A percentile compares a stretch with the other conserved stretches of the same genome.
phyloP scores from a whole-genome alignment of 2,113 vertebrate genomes.

The Sander lucioperca region DNA sequence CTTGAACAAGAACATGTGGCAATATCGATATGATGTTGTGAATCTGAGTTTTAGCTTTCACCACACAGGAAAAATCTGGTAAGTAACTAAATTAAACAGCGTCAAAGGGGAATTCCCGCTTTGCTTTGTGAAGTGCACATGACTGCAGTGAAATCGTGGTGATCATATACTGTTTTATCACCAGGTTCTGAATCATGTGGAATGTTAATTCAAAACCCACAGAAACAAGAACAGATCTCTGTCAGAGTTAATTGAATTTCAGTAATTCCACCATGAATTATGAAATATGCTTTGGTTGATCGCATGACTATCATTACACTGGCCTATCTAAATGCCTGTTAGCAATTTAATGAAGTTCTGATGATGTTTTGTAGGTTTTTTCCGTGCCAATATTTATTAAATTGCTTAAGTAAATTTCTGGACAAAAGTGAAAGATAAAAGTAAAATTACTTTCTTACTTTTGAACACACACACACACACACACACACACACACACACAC shows the following conservation, averaged over 20 bases:
- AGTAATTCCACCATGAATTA: conserved; percentile 32
- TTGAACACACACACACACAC: too few species aligned
- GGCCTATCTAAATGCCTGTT: background rate
- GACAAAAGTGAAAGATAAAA: background rate
- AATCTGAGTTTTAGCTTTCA: conserved; percentile 8
- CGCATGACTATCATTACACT: conserved; percentile 32
- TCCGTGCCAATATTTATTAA: background rate
- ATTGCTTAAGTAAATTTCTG: background rate
- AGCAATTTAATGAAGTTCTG: background rate
- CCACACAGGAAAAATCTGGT: background rate
- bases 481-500: too few species aligned
- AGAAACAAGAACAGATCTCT: conserved; percentile 2
- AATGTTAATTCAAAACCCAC: background rate
- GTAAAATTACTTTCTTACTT: background rate
- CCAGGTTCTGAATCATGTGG: conserved; percentile 41
- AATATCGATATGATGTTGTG: conserved; percentile 14
- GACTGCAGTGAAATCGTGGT: conserved; percentile 17
- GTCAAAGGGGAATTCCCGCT: conserved; percentile 13
- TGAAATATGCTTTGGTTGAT: conserved; percentile 19
- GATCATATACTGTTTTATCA: conserved; percentile 31
- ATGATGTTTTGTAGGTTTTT: too few species aligned
- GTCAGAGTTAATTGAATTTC: conserved; percentile 35
- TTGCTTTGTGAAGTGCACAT: conserved; percentile 29
- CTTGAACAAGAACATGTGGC: conserved; percentile 29
- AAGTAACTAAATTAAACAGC: conserved; percentile 10